Percentiles rank a stretch among this genome's conserved stretches.
These are phyloP conservation scores for Drosophila biarmipes DNA, from an alignment of 1,140 invertebrate genomes.

Conservation along the genomic window DNA sequence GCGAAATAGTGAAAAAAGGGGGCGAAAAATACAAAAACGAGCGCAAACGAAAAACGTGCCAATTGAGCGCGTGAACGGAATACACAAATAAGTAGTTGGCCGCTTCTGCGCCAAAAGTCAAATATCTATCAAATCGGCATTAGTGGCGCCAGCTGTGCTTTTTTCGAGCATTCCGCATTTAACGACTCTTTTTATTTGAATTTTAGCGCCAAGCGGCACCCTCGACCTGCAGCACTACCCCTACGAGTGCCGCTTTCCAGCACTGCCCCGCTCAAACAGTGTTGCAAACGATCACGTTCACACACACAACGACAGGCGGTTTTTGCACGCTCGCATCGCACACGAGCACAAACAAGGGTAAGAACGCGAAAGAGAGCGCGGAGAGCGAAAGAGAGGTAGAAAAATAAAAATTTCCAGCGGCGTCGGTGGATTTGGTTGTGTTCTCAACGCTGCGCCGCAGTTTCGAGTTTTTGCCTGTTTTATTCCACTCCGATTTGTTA, in stretches of 20 bases:
- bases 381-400: constrained; percentile 12
- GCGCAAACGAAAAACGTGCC: constrained; percentile 63
- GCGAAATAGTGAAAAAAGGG: constrained; percentile 47
- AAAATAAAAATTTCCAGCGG: constrained; percentile 40
- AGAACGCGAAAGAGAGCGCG: constrained; percentile 28
- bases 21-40: constrained; percentile 49
- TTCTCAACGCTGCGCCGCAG: constrained; percentile 57
- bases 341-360: constrained; percentile 54
- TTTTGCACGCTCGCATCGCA: constrained; percentile 39
- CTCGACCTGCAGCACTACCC: constrained; percentile 21
- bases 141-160: constrained; percentile 45
- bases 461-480: constrained; percentile 44
- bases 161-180: neutral
- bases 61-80: constrained; percentile 69
- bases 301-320: neutral
- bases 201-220: constrained; percentile 12
- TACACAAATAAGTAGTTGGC: constrained; percentile 38
- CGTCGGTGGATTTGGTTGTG: constrained; percentile 80
- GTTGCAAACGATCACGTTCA: constrained; percentile 39
- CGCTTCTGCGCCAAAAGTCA: constrained; percentile 30
- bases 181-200: constrained; percentile 30
- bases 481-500: constrained; percentile 45
- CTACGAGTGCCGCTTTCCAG: neutral
- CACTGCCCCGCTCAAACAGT: constrained; percentile 26
- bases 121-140: constrained; percentile 72